Evolutionary conservation across 2,113 vertebrate species (phyloP).

Genomic region (Tetrax tetrax): DNA sequence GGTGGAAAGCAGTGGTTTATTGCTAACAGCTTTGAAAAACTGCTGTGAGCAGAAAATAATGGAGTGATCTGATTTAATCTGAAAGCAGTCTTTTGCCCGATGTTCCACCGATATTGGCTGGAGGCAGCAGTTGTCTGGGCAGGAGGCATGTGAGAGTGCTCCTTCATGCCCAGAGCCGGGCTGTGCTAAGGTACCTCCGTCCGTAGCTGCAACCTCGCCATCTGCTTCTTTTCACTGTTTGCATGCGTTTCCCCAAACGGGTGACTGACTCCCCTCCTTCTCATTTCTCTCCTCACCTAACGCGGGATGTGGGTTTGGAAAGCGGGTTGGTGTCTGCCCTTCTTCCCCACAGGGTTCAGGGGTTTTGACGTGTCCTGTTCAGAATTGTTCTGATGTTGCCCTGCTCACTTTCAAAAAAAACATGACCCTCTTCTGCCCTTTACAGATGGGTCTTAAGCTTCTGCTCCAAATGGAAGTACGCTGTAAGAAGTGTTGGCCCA

Average conservation of each 20-base stretch:
- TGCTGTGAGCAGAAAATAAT: neutral
- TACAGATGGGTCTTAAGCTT: neutral
- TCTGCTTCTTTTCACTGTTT: neutral
- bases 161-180: fast-evolving
- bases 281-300: neutral
- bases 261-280: neutral
- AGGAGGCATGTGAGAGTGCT: neutral
- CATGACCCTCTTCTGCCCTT: neutral
- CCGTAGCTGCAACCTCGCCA: neutral
- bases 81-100: neutral
- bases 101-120: neutral
- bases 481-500: neutral
- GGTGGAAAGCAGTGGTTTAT: neutral
- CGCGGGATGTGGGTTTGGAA: neutral
- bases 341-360: neutral
- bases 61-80: neutral
- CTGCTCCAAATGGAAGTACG: neutral
- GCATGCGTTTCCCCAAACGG: fast-evolving
- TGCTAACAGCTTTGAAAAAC: neutral
- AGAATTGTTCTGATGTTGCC: neutral
- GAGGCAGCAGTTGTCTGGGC: neutral
- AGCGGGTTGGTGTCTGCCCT: neutral
- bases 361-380: neutral
- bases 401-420: neutral
- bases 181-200: neutral